Base-by-base conservation (phyloP, 2,888 invertebrate genomes). In the Drosophila colorata region DNA sequence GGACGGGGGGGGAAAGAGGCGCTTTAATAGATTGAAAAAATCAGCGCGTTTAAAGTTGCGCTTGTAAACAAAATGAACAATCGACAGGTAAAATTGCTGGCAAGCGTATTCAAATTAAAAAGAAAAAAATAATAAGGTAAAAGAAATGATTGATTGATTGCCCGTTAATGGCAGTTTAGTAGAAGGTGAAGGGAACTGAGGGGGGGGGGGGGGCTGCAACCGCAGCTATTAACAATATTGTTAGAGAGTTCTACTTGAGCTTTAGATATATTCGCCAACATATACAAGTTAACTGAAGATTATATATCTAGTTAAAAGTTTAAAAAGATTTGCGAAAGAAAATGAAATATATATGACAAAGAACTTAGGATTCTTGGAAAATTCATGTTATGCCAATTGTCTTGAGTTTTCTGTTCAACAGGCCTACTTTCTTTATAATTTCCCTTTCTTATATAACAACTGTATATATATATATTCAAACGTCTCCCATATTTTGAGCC, bases 131-230 rank as follows among this genome's bases (percentile, higher is more conserved):
- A 43, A 49, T 37, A 13, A 64, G 31, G 8, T 43, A 8, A 18
- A 33, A 51, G 18, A 52, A 63, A 78, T 75, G 74, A 75, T 75
- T 78, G 74, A 75, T 78, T 74, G 41, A 56, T 33, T 28, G 20
- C 25, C 37, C 38, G 46, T 48, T 52, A 35, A 56, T 69, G 28
- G 51, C 41, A 46, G 48, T 57, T 43, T 31, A 38, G 47, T 14
- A 23, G 20, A 37, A 57, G 11, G 8, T 5, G 43, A 35, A 41
- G 35, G 31, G 48, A 7, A 31, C 25, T 37, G 38, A 9, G 55
- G 47, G 52, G 28, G 23, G 23, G 70, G n/a, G 9, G 44, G 37
- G 48, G 48, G 23, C 9, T 28, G 9, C 2, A 28, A 9, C 2
- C 8, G 14, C 13, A 41, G 38, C 18, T 41, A 75, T 76, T 76